Evolutionary conservation across 2,113 vertebrate genomes (phyloP), one percentile per base, ranked within the genome.

Genomic region (Forbesichthys papilliferus): DNA sequence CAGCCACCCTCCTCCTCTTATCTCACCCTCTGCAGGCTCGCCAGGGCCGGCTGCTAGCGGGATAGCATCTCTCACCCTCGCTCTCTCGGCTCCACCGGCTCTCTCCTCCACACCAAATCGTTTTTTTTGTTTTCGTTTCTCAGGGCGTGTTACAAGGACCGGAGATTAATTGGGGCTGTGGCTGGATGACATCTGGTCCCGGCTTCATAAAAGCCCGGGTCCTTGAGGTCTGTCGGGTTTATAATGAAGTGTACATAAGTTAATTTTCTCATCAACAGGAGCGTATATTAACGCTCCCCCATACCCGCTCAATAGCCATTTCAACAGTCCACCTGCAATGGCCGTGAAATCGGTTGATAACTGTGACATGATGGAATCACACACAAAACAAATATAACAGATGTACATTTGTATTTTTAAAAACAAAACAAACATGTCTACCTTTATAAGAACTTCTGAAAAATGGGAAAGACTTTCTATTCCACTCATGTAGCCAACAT

Each of bases 171-270:
- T 94, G 93, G 86, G 85, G 89, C 89, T 88, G 88, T 87, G 88
- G 87, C 90, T 91, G 88, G 77, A 79, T 89, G 90, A 92, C 89
- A 91, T 90, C 89, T 90, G 90, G 86, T 89, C 89, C 78, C 72
- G 61, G 87, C 80, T 76, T 90, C 83, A 87, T 90, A 87, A 90
- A 90, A 89, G 91, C 89, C 77, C 71, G 71, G 84, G 89, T 91
- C 88, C 90, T 88, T 34, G 73, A 88, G 92, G 93, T 93, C 90
- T 88, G 78, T 75, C 9, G 78, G 79, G 76, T 89, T 90, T 88
- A 94, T 94, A 95, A 96, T 96, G 94, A 94, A 95, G 94, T 94
- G 92, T 88, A 93, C 93, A 92, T 91, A 93, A 95, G 94, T 94
- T 94, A 92, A 95, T 95, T 95, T 94, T 92, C 93, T 91, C 92